These are phyloP conservation scores for Apoda limacodes DNA, from an alignment of 2,888 invertebrate species.

Conservation along the genomic window DNA sequence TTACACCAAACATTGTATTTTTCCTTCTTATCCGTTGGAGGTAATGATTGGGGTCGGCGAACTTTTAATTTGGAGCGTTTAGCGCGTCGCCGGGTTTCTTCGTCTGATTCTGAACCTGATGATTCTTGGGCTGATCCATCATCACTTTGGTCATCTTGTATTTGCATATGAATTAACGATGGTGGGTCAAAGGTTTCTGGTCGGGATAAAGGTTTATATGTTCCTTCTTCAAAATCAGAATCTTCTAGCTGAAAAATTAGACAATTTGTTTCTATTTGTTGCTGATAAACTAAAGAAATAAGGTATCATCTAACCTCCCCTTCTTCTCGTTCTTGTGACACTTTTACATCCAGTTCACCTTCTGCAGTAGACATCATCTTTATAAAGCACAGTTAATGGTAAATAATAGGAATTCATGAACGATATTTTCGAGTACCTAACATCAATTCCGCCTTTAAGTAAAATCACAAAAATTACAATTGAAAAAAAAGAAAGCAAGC, in stretches of 20 bases:
- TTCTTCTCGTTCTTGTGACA: slow-evolving; percentile 73
- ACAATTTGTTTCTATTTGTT: slow-evolving; percentile 4
- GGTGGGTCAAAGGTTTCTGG: slow-evolving; percentile 66
- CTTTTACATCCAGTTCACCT: slow-evolving; percentile 68
- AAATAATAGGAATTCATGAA: too few relatives aligned
- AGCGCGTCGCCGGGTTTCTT: slow-evolving; percentile 56
- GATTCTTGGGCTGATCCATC: slow-evolving; percentile 63
- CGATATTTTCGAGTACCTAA: too few relatives aligned
- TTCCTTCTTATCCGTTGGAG: slow-evolving; percentile 64
- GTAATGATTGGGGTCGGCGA: slow-evolving; percentile 31
- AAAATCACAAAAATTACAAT: too few relatives aligned
- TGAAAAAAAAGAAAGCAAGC: too few relatives aligned
- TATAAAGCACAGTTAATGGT: too few relatives aligned
- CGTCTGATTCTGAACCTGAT: slow-evolving; percentile 71
- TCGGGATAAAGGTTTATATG: slow-evolving; percentile 69
- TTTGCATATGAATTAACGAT: slow-evolving; percentile 60
- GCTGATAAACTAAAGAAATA: slow-evolving; percentile 11
- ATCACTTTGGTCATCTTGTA: slow-evolving; percentile 71
- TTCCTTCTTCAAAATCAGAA: slow-evolving; percentile 63
- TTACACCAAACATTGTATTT: slow-evolving; percentile 85
- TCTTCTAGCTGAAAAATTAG: slow-evolving; percentile 45
- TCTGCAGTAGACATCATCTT: slow-evolving; percentile 69
- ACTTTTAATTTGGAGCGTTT: slow-evolving; percentile 67
- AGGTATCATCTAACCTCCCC: slow-evolving; percentile 71
- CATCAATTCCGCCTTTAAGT: too few relatives aligned